Evolutionary conservation across 2,113 vertebrate species (phyloP).

Genomic region (Condylura cristata): DNA sequence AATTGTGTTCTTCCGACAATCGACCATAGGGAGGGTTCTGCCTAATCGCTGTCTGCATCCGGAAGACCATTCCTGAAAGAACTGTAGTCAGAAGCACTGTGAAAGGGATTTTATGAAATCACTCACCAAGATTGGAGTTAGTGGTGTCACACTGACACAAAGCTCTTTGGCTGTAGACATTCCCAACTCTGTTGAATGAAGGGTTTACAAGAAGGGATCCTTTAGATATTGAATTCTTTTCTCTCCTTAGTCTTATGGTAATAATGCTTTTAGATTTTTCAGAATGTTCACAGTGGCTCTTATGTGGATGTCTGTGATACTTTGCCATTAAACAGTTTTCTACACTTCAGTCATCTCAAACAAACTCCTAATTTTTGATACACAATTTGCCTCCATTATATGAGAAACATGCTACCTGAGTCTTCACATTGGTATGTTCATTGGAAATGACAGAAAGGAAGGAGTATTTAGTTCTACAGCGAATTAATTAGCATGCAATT

Average conservation of each 20-base stretch:
- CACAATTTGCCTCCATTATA: slow-evolving; percentile 73
- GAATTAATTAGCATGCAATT: slow-evolving; percentile 86
- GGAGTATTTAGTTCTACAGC: slow-evolving; percentile 74
- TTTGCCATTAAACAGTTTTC: not conserved
- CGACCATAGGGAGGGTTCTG: accelerated
- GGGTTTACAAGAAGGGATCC: not conserved
- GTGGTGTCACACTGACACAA: not conserved
- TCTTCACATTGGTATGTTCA: slow-evolving; percentile 76
- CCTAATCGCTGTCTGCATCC: not conserved
- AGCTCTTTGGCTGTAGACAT: not conserved
- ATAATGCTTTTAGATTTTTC: not conserved
- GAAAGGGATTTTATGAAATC: not conserved
- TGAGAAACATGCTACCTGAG: slow-evolving; percentile 68
- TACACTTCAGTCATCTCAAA: slow-evolving; percentile 57
- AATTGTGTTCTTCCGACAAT: not conserved
- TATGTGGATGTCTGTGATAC: not conserved
- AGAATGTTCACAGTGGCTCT: slow-evolving; percentile 42
- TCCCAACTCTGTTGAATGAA: not conserved
- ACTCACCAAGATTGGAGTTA: not conserved
- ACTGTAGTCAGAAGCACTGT: not conserved
- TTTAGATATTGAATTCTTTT: not conserved
- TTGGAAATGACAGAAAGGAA: slow-evolving; percentile 78
- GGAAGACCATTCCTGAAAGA: not conserved
- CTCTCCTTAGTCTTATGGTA: not conserved
- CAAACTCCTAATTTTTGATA: slow-evolving; percentile 24